Conservation (phyloP, 2,888 invertebrate genomes). For the Pyrocoelia pectoralis region DNA sequence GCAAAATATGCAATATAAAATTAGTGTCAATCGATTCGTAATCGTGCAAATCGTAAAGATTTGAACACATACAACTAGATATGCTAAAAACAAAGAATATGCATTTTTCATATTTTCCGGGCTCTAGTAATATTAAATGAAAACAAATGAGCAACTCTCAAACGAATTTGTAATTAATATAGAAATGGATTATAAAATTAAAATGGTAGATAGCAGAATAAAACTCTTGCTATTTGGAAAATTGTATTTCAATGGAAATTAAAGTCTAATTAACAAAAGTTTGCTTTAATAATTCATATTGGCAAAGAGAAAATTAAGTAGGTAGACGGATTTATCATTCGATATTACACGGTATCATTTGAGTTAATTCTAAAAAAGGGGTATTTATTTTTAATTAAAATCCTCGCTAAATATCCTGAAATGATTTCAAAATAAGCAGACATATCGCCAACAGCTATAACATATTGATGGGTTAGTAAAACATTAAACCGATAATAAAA, state of each 20-base stretch:
- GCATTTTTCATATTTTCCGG: too few species aligned
- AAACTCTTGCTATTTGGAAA: neutral
- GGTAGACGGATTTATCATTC: neutral
- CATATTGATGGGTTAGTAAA: constrained; percentile 33
- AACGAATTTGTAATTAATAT: neutral
- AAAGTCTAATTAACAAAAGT: constrained; percentile 1
- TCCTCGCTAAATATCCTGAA: neutral
- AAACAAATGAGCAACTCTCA: neutral
- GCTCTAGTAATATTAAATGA: too few species aligned
- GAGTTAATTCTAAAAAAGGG: neutral
- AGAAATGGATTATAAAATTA: neutral
- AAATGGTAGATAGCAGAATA: neutral
- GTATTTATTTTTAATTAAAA: constrained; percentile 3
- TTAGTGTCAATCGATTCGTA: too few species aligned
- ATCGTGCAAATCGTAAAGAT: too few species aligned
- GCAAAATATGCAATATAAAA: too few species aligned
- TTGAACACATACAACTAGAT: too few species aligned
- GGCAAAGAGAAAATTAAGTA: constrained; percentile 1
- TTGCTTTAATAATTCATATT: constrained; percentile 1
- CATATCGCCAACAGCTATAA: constrained; percentile 26
- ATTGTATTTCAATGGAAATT: constrained; percentile 3
- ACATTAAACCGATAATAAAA: constrained; percentile 34
- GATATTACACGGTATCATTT: neutral
- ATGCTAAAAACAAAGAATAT: too few species aligned
- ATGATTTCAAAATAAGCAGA: constrained; percentile 15